These are phyloP conservation scores for Cichladusa arquata DNA, from an alignment of 2,113 vertebrate genomes.

Conservation along the genomic window DNA sequence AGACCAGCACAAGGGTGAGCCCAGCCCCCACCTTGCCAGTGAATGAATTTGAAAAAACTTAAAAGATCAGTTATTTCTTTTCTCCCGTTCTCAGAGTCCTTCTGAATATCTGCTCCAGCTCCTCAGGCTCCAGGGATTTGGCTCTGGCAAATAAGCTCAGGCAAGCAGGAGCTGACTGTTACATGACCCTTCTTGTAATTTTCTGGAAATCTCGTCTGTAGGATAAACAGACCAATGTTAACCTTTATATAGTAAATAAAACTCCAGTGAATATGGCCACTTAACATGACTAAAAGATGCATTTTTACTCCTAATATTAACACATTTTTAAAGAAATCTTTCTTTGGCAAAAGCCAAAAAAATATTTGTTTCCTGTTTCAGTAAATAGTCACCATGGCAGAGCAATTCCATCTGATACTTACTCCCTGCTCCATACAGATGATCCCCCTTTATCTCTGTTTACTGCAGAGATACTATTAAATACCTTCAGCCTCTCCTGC, in stretches of 20 bases:
- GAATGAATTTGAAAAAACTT: background rate
- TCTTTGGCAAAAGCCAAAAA: slow-evolving; percentile 38
- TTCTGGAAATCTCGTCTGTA: slow-evolving; percentile 57
- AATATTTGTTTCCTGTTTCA: slow-evolving; percentile 53
- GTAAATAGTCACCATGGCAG: background rate
- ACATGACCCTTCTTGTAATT: slow-evolving; percentile 67
- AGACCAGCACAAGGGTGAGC: background rate
- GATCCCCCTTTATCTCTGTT: slow-evolving; percentile 55
- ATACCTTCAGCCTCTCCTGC: slow-evolving; percentile 17
- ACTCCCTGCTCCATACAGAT: slow-evolving; percentile 1
- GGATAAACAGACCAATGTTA: slow-evolving; percentile 65
- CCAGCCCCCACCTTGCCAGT: background rate
- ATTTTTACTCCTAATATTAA: slow-evolving; percentile 68
- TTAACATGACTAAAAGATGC: slow-evolving; percentile 53
- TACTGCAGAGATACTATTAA: slow-evolving; percentile 24
- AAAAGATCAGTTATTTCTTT: background rate
- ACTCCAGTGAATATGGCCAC: slow-evolving; percentile 41
- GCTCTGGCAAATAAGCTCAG: slow-evolving; percentile 40
- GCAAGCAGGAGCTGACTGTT: slow-evolving; percentile 64
- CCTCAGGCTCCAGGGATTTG: slow-evolving; percentile 44
- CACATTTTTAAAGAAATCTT: slow-evolving; percentile 59
- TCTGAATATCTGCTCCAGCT: slow-evolving; percentile 32
- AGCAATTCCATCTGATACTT: slow-evolving; percentile 8
- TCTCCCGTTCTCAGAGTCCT: background rate
- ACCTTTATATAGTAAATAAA: slow-evolving; percentile 66